Conservation (phyloP, 2,113 vertebrate genomes). For the Coregonus clupeaformis region DNA sequence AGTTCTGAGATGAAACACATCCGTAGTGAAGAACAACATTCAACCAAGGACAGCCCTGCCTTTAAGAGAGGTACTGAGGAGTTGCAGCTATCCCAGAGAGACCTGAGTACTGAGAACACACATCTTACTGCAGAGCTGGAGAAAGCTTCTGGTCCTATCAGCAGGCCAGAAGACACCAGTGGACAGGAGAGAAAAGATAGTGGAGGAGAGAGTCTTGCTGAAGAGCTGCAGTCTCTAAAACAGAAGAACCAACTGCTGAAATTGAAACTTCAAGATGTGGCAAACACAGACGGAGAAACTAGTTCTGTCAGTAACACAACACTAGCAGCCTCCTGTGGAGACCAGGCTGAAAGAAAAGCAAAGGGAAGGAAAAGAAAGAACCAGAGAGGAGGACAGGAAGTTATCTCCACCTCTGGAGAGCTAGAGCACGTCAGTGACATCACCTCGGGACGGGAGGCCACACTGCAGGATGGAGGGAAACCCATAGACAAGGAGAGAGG, state of each 20-base stretch:
- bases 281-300: background rate
- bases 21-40: background rate
- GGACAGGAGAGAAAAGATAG: slow-evolving; percentile 5
- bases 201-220: background rate
- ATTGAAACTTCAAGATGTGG: slow-evolving; percentile 34
- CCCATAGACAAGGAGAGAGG: slow-evolving; percentile 15
- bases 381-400: slow-evolving; percentile 19
- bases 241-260: slow-evolving; percentile 56
- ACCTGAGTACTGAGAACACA: background rate
- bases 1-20: background rate
- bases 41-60: background rate
- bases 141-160: background rate
- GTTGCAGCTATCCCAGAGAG: background rate
- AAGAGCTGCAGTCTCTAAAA: slow-evolving; percentile 44
- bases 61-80: background rate
- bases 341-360: background rate
- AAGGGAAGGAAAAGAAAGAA: slow-evolving; percentile 13
- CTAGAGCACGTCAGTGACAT: slow-evolving; percentile 4
- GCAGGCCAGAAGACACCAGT: background rate
- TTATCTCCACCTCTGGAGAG: background rate
- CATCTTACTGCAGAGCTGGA: background rate
- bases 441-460: slow-evolving; percentile 11
- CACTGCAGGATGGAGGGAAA: slow-evolving; percentile 1
- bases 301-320: background rate
- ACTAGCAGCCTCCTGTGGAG: slow-evolving; percentile 9